phyloP scores from a whole-genome alignment of 2,888 invertebrate genomes.

The Amblyjoppa proteus region DNA sequence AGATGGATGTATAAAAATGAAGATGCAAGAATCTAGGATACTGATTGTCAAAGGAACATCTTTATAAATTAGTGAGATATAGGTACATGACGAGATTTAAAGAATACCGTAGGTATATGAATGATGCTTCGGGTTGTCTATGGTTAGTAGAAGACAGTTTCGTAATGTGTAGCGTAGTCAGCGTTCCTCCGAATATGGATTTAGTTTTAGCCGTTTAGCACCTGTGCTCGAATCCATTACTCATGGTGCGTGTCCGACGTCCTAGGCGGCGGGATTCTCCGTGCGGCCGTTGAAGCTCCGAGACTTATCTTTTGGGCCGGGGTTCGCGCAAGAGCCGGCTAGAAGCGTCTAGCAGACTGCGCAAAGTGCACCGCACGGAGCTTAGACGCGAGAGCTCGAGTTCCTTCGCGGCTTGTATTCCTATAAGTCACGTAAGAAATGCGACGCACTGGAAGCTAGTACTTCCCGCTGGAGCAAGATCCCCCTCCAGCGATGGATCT shows the following conservation, averaged over 20 bases:
- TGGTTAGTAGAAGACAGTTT: not conserved
- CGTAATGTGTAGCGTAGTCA: conserved; percentile 11
- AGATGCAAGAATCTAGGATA: not conserved
- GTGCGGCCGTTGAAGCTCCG: conserved; percentile 16
- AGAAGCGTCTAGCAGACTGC: conserved; percentile 16
- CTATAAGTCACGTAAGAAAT: conserved; percentile 65
- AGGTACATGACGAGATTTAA: not conserved
- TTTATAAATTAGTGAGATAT: not conserved
- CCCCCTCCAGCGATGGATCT: conserved; percentile 23
- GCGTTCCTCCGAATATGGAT: conserved; percentile 55
- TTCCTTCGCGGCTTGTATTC: conserved; percentile 60
- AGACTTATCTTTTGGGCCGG: conserved; percentile 38
- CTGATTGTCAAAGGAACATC: not conserved
- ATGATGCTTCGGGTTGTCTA: not conserved
- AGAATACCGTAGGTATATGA: not conserved
- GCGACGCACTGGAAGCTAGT: conserved; percentile 54
- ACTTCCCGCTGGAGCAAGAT: conserved; percentile 44
- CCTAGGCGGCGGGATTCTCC: conserved; percentile 4
- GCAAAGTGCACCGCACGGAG: conserved; percentile 1
- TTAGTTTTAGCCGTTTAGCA: conserved; percentile 41
- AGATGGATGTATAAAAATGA: not conserved
- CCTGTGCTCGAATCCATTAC: conserved; percentile 46
- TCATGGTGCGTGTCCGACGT: conserved; percentile 23
- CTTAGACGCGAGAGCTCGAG: conserved; percentile 29
- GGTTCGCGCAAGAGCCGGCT: conserved; percentile 31